A percentile compares a stretch with the other conserved stretches of the same genome.
These are phyloP conservation scores for Drosophila histrio DNA, from an alignment of 2,888 invertebrate genomes.

Conservation along the genomic window DNA sequence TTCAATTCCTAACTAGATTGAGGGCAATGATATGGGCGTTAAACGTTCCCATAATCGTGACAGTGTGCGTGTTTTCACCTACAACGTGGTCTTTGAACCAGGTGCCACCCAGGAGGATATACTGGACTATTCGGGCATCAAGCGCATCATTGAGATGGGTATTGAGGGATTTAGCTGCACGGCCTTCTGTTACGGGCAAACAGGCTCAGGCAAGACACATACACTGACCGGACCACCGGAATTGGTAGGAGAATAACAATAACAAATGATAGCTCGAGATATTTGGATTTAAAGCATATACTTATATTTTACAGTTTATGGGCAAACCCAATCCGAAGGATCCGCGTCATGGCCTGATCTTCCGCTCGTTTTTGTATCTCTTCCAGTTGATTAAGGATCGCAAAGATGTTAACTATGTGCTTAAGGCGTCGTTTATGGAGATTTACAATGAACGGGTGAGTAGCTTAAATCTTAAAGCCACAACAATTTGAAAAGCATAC, in stretches of 20 bases:
- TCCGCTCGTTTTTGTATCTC: conserved; percentile 95
- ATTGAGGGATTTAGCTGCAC: conserved; percentile 97
- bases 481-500: neutral
- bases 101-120: conserved; percentile 93
- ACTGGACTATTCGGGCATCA: conserved; percentile 95
- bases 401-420: conserved; percentile 91
- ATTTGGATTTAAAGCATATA: neutral
- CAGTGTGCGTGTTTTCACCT: conserved; percentile 94
- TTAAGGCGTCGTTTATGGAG: conserved; percentile 97
- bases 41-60: conserved; percentile 86
- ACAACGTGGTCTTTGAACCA: conserved; percentile 96
- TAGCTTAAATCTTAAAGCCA: conserved; percentile 1
- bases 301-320: conserved; percentile 86
- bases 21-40: conserved; percentile 85
- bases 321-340: conserved; percentile 88
- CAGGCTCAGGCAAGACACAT: conserved; percentile 98
- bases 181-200: conserved; percentile 97
- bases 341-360: conserved; percentile 93
- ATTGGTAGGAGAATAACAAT: conserved; percentile 86
- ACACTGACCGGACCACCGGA: conserved; percentile 96
- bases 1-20: conserved; percentile 81
- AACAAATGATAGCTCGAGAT: too few relatives aligned
- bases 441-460: conserved; percentile 98
- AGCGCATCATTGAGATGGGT: conserved; percentile 95
- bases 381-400: conserved; percentile 92